Conservation (phyloP, 2,888 invertebrate species). For the Labia minor region DNA sequence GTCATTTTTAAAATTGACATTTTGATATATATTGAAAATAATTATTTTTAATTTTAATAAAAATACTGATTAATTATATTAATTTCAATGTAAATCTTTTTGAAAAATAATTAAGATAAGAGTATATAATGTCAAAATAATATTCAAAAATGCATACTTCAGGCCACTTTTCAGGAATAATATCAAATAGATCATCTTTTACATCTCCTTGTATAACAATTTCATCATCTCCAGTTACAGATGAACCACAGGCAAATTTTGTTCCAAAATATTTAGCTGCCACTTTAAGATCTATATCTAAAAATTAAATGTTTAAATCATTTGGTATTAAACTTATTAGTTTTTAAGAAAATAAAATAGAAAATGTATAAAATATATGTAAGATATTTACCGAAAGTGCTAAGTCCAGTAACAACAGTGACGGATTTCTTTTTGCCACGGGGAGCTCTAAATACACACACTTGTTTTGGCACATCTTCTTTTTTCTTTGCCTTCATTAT, state of each 20-base stretch:
- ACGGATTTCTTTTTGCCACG: conserved; percentile 98
- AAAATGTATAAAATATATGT: conserved; percentile 14
- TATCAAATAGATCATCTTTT: conserved; percentile 94
- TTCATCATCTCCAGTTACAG: conserved; percentile 97
- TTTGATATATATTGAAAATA: no score
- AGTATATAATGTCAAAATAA: no score
- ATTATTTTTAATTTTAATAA: no score
- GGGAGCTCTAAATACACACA: conserved; percentile 77
- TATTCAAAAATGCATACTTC: conserved; percentile 61
- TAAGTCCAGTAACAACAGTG: conserved; percentile 91
- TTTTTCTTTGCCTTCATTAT: conserved; percentile 91
- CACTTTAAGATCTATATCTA: conserved; percentile 94
- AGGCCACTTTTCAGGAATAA: conserved; percentile 97
- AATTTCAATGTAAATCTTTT: no score
- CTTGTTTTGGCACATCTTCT: conserved; percentile 75
- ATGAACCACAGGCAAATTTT: conserved; percentile 98
- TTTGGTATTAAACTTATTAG: no score
- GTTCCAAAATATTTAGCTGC: conserved; percentile 96
- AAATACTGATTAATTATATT: no score
- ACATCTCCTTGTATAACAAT: conserved; percentile 99
- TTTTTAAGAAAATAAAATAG: no score
- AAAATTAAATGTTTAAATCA: no score
- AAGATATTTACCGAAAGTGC: conserved; percentile 66
- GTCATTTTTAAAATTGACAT: no score
- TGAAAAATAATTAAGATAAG: no score